Percentiles rank a stretch among this genome's conserved stretches.
Conservation (phyloP, 2,797 vertebrate genomes). For the Sparus aurata region DNA sequence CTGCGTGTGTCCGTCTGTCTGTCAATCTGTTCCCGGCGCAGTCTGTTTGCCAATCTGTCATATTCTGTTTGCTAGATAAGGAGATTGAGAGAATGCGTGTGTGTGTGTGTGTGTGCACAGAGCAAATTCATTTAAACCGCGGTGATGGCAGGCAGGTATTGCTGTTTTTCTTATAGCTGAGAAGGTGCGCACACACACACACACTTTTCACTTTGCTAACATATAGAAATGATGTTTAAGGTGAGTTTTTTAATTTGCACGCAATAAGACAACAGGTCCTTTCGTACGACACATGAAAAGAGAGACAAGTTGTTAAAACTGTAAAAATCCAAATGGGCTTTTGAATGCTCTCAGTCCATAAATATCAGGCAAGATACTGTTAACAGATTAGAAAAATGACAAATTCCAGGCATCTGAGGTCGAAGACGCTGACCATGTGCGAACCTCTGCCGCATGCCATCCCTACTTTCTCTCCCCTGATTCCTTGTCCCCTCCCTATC, state of each 20-base stretch:
- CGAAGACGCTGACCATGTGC: neutral
- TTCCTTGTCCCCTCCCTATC: neutral
- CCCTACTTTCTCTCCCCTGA: neutral
- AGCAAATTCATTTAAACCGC: constrained; percentile 63
- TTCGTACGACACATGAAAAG: neutral
- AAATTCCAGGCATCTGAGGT: constrained; percentile 11
- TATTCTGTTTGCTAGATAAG: constrained; percentile 79
- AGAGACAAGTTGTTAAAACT: neutral
- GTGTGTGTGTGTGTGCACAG: constrained; percentile 33
- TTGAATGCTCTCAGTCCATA: neutral
- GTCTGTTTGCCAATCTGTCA: constrained; percentile 83
- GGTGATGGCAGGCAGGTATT: constrained; percentile 37
- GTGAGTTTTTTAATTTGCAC: neutral
- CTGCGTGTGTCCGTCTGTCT: constrained; percentile 76
- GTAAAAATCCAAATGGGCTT: neutral
- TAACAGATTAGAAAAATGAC: constrained; percentile 13
- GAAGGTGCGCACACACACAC: constrained; percentile 2
- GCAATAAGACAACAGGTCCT: neutral
- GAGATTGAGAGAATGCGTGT: constrained; percentile 59
- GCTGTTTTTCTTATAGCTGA: constrained; percentile 41
- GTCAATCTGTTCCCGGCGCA: constrained; percentile 76
- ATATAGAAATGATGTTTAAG: neutral
- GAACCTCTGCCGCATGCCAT: neutral
- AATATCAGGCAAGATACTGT: constrained; percentile 1
- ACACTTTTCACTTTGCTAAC: neutral